phyloP scores from a whole-genome alignment of 2,888 invertebrate species.

The Lithophane semibrunnea region DNA sequence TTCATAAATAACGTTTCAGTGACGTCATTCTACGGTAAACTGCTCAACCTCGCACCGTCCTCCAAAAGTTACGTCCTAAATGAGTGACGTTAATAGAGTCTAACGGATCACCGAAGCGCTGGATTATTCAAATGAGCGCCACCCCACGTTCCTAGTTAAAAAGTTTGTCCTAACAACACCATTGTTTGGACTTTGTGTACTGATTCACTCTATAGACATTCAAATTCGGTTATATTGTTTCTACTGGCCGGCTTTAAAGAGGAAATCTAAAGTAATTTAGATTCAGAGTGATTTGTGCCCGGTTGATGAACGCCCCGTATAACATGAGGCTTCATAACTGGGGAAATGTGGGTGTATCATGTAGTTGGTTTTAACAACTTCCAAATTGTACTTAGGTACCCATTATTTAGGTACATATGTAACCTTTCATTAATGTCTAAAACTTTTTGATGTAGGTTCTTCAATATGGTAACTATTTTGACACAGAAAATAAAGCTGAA shows the following conservation, averaged over 20 bases:
- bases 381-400: background rate
- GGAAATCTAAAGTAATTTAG: constrained; percentile 18
- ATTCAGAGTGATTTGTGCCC: background rate
- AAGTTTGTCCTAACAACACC: constrained; percentile 65
- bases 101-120: constrained; percentile 67
- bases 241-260: constrained; percentile 27
- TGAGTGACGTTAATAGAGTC: constrained; percentile 64
- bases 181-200: constrained; percentile 63
- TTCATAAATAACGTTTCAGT: background rate
- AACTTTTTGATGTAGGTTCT: background rate
- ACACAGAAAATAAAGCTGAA: constrained; percentile 10
- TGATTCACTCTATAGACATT: constrained; percentile 66
- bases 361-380: background rate
- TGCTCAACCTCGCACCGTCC: background rate
- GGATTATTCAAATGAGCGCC: constrained; percentile 71
- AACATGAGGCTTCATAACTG: no score
- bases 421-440: constrained; percentile 13
- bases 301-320: no score
- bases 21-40: background rate
- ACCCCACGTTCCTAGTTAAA: constrained; percentile 66
- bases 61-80: constrained; percentile 54
- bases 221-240: constrained; percentile 55
- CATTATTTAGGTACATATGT: background rate
- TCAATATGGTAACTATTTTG: constrained; percentile 9
- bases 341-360: background rate